A percentile compares a stretch with the other conserved stretches of the same genome.
Evolutionary conservation across 2,888 invertebrate species (phyloP).

Genomic region (Agrilus biguttatus): DNA sequence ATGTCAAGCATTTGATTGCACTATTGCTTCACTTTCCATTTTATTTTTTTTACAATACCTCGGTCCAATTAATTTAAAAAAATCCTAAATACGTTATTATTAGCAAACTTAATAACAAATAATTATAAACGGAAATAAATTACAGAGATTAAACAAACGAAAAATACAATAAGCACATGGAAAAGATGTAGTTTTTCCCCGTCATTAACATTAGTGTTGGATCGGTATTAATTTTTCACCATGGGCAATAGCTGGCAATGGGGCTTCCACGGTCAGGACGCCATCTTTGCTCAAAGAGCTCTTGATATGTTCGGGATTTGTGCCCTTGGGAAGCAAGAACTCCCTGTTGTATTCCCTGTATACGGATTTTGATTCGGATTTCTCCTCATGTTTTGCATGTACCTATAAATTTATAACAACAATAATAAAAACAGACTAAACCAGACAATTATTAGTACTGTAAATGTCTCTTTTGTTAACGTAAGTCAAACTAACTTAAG

Average conservation of each 20-base stretch:
- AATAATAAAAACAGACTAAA: neutral
- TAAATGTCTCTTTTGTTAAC: neutral
- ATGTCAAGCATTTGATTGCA: no score
- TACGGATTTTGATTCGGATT: conserved; percentile 89
- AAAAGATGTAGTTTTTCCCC: conserved; percentile 1
- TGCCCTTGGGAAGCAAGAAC: conserved; percentile 91
- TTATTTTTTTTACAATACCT: no score
- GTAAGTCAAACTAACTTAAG: no score
- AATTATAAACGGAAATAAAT: conserved; percentile 5
- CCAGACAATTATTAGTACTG: neutral
- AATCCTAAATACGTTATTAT: neutral
- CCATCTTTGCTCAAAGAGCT: conserved; percentile 94
- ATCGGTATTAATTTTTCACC: conserved; percentile 76
- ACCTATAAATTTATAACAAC: conserved; percentile 48
- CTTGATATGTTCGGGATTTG: conserved; percentile 90
- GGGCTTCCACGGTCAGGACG: conserved; percentile 91
- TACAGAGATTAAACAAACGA: conserved; percentile 5
- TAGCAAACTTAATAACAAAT: conserved; percentile 5
- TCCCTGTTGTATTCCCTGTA: conserved; percentile 97
- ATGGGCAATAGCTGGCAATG: conserved; percentile 72
- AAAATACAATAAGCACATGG: conserved; percentile 6
- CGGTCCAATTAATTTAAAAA: no score
- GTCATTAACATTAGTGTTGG: conserved; percentile 37
- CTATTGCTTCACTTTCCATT: no score
- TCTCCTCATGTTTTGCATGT: conserved; percentile 97